Evolutionary conservation across 2,888 invertebrate genomes (phyloP).

Genomic region (Ochropleura leucogaster): DNA sequence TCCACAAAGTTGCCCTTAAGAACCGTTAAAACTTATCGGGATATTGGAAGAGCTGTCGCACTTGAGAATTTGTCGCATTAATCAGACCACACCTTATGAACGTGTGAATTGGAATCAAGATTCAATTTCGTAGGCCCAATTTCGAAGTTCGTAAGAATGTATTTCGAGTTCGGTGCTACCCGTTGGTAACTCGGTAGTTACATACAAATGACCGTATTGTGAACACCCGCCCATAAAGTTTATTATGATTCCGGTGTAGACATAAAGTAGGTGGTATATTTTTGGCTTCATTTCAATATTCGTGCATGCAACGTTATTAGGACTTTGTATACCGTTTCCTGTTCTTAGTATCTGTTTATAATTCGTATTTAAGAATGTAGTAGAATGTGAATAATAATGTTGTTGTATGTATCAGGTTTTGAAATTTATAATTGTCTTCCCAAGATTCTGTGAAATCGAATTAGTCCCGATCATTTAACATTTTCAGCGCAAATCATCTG

Average conservation of each 20-base stretch:
- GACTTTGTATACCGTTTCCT: not conserved
- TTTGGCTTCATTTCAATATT: slow-evolving; percentile 40
- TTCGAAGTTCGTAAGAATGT: slow-evolving; percentile 56
- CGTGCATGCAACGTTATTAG: slow-evolving; percentile 11
- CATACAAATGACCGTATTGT: slow-evolving; percentile 52
- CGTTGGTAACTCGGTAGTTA: slow-evolving; percentile 7
- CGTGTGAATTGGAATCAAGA: slow-evolving; percentile 73
- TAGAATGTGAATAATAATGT: slow-evolving; percentile 8
- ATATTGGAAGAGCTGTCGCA: slow-evolving; percentile 69
- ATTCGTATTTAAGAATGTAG: slow-evolving; percentile 7
- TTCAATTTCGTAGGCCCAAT: slow-evolving; percentile 70
- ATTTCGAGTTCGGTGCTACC: slow-evolving; percentile 33
- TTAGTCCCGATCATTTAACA: not conserved
- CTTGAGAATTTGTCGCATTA: slow-evolving; percentile 78
- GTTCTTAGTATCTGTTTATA: slow-evolving; percentile 4
- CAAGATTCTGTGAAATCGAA: not conserved
- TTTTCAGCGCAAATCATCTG: not conserved
- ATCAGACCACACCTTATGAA: slow-evolving; percentile 75
- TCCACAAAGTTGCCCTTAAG: slow-evolving; percentile 63
- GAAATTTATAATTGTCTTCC: not conserved
- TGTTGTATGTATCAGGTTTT: not conserved
- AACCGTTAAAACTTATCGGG: slow-evolving; percentile 73
- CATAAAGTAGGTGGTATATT: slow-evolving; percentile 39
- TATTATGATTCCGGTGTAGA: slow-evolving; percentile 36
- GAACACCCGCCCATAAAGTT: slow-evolving; percentile 50